phyloP scores from a whole-genome alignment of 2,888 invertebrate genomes.

The Teleiodes luculella region DNA sequence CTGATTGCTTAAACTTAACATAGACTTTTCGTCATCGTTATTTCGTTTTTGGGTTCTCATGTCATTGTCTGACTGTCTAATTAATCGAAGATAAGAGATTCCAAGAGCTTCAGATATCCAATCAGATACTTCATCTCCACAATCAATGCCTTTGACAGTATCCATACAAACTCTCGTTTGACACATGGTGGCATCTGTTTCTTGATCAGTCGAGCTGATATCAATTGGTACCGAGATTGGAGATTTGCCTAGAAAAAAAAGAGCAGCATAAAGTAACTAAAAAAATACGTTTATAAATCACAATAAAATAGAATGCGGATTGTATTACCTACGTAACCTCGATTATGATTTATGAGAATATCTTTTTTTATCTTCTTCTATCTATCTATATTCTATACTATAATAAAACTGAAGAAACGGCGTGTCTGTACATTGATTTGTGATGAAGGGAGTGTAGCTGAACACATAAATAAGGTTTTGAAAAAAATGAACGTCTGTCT shows the following conservation, averaged over 20 bases:
- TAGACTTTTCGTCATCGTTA: constrained; percentile 32
- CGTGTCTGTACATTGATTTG: too few relatives aligned
- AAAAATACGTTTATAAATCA: too few relatives aligned
- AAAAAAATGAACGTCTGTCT: too few relatives aligned
- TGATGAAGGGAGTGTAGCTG: too few relatives aligned
- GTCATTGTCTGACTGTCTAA: constrained; percentile 77
- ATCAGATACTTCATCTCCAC: constrained; percentile 87
- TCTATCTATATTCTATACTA: too few relatives aligned
- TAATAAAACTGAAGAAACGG: too few relatives aligned
- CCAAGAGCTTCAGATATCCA: constrained; percentile 90
- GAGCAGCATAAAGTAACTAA: too few relatives aligned
- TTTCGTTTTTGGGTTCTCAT: constrained; percentile 55
- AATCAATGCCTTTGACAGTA: constrained; percentile 87
- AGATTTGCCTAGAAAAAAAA: constrained; percentile 64
- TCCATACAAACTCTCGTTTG: constrained; percentile 93
- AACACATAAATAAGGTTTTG: too few relatives aligned
- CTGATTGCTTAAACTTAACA: constrained; percentile 85
- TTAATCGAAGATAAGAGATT: constrained; percentile 82
- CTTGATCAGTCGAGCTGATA: constrained; percentile 30
- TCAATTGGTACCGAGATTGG: constrained; percentile 77
- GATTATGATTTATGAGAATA: too few relatives aligned
- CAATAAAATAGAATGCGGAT: too few relatives aligned
- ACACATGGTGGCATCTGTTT: constrained; percentile 73
- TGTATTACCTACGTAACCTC: too few relatives aligned
- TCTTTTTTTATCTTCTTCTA: too few relatives aligned